Base-by-base conservation (phyloP, 2,888 invertebrate species). In the Cyrtodaria siliqua region DNA sequence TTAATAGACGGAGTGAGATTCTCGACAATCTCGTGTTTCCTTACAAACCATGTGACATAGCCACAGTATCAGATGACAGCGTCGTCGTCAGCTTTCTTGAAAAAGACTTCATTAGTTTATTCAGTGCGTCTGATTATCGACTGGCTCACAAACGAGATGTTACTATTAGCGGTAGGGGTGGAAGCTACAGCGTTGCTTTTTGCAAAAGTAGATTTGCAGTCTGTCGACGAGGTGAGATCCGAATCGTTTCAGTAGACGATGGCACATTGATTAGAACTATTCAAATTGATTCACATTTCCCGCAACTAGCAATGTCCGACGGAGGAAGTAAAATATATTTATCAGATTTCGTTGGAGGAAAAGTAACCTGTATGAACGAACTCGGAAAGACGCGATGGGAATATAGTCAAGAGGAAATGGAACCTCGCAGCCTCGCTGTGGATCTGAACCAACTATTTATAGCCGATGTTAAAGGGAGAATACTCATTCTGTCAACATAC, bases 371-470 rank as follows among this genome's bases (percentile, higher is more conserved):
- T 50, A 61, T 77, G 67, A 74, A 71, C 4, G 80, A 80, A 24
- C 47, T 53, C 0, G 80, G 80, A 1, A 66, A 70, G 33, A 26
- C 50, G 6, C 53, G 53, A 52, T 80, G 80, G 80, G 76, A 80
- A 42, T 80, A 77, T 42, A 63, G 70, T 18, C 50, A 53, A 14
- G 76, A 73, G 14, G 64, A 73, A 2, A 49, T 80, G 0, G 73
- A 76, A 38, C 80, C 80, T 2, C 55, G 62, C 18, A 70, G 80
- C 6, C 38, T 80, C 1, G 73, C 80, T 16, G 55, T 73, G 24
- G 80, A 80, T 42, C 50, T 80, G 14, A 80, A 80, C 49, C 76
- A 80, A 40, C 52, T 80, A 18, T 80, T 76, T 38, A 59, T 80
- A 2, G 68, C 73, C 4, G 80, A 80, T 50, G 47, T 71, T 1